Evolutionary conservation across 92 coral and sea anemone species (phyloP).

Genomic region (Porites rus): DNA sequence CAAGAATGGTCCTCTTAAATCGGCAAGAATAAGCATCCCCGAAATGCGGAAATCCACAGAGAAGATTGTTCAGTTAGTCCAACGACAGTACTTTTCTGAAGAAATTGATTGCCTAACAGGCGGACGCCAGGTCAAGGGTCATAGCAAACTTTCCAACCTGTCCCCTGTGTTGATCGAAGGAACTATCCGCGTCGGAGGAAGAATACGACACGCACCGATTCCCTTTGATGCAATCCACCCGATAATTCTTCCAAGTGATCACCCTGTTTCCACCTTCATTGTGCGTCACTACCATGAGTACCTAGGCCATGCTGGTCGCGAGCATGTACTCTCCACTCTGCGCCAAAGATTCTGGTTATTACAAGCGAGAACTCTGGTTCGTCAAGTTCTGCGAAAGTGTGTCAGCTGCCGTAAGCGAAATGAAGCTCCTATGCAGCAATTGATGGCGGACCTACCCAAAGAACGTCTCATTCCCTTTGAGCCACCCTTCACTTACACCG

Average conservation of each 20-base stretch:
- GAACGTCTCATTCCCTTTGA: constrained; percentile 39
- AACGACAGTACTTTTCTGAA: constrained; percentile 43
- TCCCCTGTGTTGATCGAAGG: neutral
- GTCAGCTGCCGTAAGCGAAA: constrained; percentile 46
- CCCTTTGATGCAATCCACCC: constrained; percentile 50
- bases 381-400: constrained; percentile 29
- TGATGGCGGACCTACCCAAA: constrained; percentile 29
- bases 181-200: neutral
- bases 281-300: constrained; percentile 44
- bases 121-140: constrained; percentile 32
- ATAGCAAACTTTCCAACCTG: constrained; percentile 63
- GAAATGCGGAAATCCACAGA: constrained; percentile 38
- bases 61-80: constrained; percentile 41
- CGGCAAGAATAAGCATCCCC: constrained; percentile 7
- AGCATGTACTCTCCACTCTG: constrained; percentile 49
- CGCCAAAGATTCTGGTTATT: constrained; percentile 47
- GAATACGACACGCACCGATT: constrained; percentile 43
- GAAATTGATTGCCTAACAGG: constrained; percentile 34
- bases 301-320: constrained; percentile 48
- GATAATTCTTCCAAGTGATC: constrained; percentile 54
- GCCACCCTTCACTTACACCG: constrained; percentile 45
- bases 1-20: neutral
- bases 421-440: constrained; percentile 24
- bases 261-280: constrained; percentile 47
- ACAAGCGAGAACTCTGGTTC: constrained; percentile 46